Conservation (phyloP, 2,113 vertebrate species). For the Lanius collurio region DNA sequence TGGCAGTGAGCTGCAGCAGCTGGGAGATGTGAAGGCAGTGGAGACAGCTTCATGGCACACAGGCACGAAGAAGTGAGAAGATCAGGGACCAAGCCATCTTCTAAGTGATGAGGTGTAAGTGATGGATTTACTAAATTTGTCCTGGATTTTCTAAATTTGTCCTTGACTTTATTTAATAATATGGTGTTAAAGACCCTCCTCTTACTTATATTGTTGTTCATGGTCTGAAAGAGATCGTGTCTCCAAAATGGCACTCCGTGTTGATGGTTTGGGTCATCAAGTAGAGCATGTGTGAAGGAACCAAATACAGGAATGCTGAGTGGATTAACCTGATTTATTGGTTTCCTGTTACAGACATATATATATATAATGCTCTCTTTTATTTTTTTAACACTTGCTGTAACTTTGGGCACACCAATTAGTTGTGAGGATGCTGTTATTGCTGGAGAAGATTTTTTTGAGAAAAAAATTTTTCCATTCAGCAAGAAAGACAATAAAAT, state of each 20-base stretch:
- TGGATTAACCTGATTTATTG: background rate
- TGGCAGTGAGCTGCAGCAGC: background rate
- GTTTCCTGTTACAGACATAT: background rate
- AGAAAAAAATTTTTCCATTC: background rate
- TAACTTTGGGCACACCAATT: background rate
- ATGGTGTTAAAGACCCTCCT: background rate
- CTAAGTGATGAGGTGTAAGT: background rate
- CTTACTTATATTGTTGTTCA: background rate
- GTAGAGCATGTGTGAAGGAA: background rate
- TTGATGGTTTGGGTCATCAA: background rate
- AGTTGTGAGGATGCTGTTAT: background rate
- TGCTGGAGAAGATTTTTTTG: background rate
- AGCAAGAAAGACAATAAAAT: background rate
- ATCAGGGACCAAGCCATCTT: background rate
- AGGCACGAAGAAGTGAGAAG: rapidly evolving
- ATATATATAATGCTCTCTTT: background rate
- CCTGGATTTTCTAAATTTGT: background rate
- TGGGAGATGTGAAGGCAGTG: background rate
- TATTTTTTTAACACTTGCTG: background rate
- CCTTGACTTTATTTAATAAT: background rate
- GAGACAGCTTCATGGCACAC: background rate
- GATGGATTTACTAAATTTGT: background rate
- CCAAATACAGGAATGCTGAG: background rate
- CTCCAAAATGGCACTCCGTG: background rate
- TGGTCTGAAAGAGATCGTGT: background rate